Evolutionary conservation across 2,113 vertebrate species (phyloP), one percentile per base, ranked within the genome.

Genomic region (Microcebus jonahi): DNA sequence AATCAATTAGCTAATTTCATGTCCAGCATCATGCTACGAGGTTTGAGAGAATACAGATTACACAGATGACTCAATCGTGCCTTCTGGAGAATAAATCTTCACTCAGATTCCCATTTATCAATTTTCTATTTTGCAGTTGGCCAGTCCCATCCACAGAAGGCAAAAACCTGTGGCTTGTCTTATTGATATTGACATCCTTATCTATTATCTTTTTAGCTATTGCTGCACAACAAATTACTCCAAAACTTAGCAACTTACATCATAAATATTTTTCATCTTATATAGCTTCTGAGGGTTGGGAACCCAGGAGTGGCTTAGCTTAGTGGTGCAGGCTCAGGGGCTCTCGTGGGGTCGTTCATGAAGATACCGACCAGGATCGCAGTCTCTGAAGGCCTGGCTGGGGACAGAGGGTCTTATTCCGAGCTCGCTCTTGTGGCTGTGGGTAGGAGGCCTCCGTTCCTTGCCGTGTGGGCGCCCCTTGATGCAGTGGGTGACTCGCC

Each of bases 1-100:
- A 91, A 81, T 75, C 79, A 85, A 85, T 76, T 91, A 89, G n/a
- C 50, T 65, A 88, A 89, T 76, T 81, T 61, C 63, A 27, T 80
- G 79, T 55, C 77, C 36, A 89, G 34, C 21, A 31, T 77, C n/a
- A 17, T 59, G 79, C 50, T 71, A 65, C n/a, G 61, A 83, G 39
- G 67, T 45, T 82, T 31, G 39, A 77, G 83, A 89, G 53, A 91
- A 77, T 17, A 73, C 59, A 85, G 84, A 86, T 88, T 65, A 92
- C 29, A 68, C 59, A 77, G 53, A 67, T 82, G 87, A 89, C n/a
- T 68, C 45, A 12, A 11, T 45, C 87, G 70, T 34, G 53, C 36
- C 96, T 88, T 70, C 71, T 59, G 63, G 55, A 59, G 36, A 70
- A 13, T 25, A 95, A 53, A 50, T 57, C 65, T n/a, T 81, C 82